Evolutionary conservation across 35 echinoderm and acorn worm species (phyloP).

Genomic region (Patiria miniata): DNA sequence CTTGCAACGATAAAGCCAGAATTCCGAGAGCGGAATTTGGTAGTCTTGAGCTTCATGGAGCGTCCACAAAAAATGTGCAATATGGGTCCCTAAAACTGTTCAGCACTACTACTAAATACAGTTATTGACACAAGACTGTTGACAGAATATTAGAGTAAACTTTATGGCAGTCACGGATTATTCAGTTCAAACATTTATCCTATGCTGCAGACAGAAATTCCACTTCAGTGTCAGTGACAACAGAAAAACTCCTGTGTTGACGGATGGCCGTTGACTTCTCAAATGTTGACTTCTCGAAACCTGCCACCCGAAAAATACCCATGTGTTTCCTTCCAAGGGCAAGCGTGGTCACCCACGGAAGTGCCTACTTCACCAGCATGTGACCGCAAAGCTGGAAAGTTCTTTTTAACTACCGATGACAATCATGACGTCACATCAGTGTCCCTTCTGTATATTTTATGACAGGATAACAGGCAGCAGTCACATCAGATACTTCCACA

Average conservation of each 20-base stretch:
- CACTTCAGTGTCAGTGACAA: too few species aligned
- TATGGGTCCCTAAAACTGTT: too few species aligned
- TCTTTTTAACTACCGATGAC: not conserved
- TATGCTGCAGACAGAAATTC: not conserved
- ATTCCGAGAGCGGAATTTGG: not conserved
- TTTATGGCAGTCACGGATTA: too few species aligned
- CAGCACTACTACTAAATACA: too few species aligned
- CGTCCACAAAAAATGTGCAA: not conserved
- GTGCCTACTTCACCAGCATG: slow-evolving; percentile 9
- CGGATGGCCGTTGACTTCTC: not conserved
- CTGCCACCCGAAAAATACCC: not conserved
- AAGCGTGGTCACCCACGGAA: not conserved
- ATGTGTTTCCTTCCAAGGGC: not conserved
- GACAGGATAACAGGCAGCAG: too few species aligned
- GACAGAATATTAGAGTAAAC: too few species aligned
- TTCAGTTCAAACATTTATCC: not conserved
- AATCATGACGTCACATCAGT: too few species aligned
- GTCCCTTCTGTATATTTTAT: too few species aligned
- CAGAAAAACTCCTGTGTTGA: not conserved
- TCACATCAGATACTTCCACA: too few species aligned
- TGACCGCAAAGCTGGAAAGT: not conserved
- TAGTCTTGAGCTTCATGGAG: slow-evolving; percentile 5
- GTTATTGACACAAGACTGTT: too few species aligned
- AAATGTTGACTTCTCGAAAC: not conserved
- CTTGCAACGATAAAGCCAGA: not conserved